Base-by-base conservation (phyloP, 2,113 vertebrate species). In the Corvus moneduloides region DNA sequence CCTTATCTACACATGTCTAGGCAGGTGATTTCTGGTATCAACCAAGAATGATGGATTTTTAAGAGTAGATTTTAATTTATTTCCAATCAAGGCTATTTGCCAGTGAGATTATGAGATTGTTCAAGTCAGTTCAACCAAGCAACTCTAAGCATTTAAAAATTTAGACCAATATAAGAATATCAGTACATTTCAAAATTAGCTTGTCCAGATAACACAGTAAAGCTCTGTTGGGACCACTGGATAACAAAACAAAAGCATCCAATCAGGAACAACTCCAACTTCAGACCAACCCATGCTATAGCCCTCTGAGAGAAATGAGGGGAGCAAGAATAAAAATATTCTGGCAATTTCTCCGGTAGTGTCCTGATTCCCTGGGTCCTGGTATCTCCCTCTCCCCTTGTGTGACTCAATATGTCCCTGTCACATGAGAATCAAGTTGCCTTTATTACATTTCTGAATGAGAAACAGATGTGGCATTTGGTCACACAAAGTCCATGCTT, bases 281-380 rank as follows among this genome's bases (percentile, higher is more conserved):
- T 71, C 26, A 63, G 48, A 83, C 19, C 9, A 63, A 33, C 13
- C 13, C 21, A 16, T 48, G 23, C 17, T 24, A 23, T 10, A 43
- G 12, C 1, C 3, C 3, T 59, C 11, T 59, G 35, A 61, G 44
- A 83, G 20, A 30, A 62, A 49, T 33, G 13, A 67, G 4, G 8
- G 43, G n/a, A 79, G 63, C 3, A 23, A 5, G 10, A 23, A 73
- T 59, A 64, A 61, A 89, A 84, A 59, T 51, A 32, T 75, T 61
- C 14, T n/a, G 8, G 37, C 5, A 16, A 13, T 59, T 80, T 89
- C 10, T 64, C 56, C 4, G 9, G 12, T 37, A 19, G 21, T 0
- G 0, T 56, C 30, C 7, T 16, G 17, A 0, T 32, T 66, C 27
- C 18, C 14, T 49, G 28, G 12, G 5, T 74, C 21, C 27, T 71